Evolutionary conservation across 37 sponge, comb jelly and placozoan genomes (phyloP), one percentile per base, ranked within the genome.

Genomic region (Petrosia ficiformis): DNA sequence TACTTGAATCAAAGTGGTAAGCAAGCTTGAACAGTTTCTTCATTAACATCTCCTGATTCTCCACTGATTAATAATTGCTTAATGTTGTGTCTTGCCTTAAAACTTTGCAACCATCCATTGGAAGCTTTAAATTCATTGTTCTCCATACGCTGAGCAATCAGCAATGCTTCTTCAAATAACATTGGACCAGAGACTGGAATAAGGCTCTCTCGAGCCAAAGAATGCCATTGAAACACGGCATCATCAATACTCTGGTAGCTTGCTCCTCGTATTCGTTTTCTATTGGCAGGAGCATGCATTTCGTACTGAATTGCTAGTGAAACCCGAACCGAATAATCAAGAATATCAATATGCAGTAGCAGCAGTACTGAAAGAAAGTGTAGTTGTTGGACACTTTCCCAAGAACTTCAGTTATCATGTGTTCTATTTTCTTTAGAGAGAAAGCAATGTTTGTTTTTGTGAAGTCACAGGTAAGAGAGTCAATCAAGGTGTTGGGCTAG

Each of bases 31-130:
- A 85, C 79, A 24, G 78, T 59, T 35, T 65, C 86, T 38, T 58
- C 44, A 6, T 26, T 26, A 0, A 77, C 68, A 66, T 67, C 79
- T 48, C 59, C 79, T 26, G 40, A 28, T 36, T 85, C 78, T 32
- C 74, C 67, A 67, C 79, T 85, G 19, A 77, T 59, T 44, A 43
- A 34, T 1, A 74, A n/a, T 42, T 74, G 74, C 28, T 44, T 39
- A 32, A 79, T 75, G 61, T 69, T 73, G 61, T 85, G 76, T 44
- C 80, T 43, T 36, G 74, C 42, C 65, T 79, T 86, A 71, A 86
- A 86, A 25, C 71, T 43, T 4, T 86, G 68, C 42, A 86, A 29
- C 86, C 80, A 79, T 4, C 86, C 79, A 79, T 86, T 86, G 41
- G 85, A 77, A 35, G 79, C 85, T 59, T 80, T 80, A 29, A 61